phyloP scores from a whole-genome alignment of 2,797 vertebrate species.

The Epinephelus malabaricus region DNA sequence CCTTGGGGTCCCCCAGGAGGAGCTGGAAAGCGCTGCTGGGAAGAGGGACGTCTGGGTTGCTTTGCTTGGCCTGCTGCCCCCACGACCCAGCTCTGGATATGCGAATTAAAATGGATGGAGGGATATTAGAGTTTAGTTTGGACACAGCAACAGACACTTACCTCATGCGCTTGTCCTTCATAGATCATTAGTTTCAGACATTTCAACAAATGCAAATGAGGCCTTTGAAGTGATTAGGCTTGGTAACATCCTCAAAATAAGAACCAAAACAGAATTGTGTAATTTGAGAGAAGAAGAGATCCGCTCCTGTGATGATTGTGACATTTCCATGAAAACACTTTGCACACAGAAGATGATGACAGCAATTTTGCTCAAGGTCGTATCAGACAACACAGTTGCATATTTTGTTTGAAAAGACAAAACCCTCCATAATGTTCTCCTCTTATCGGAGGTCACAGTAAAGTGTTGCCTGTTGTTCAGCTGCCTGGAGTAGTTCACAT shows the following conservation, averaged over 20 bases:
- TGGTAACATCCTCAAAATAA: conserved; percentile 6
- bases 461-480: not conserved
- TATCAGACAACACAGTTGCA: not conserved
- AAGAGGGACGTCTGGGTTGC: too few species aligned
- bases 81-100: too few species aligned
- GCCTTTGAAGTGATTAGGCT: conserved; percentile 21
- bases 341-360: not conserved
- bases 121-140: too few species aligned
- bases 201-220: conserved; percentile 27
- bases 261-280: not conserved
- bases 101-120: too few species aligned
- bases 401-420: conserved; percentile 4
- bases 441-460: conserved; percentile 4
- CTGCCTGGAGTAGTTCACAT: not conserved
- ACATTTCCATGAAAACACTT: conserved; percentile 21
- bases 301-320: conserved; percentile 11
- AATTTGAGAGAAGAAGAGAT: not conserved
- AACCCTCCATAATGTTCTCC: not conserved
- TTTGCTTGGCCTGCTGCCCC: too few species aligned
- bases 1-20: too few species aligned
- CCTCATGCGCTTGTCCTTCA: not conserved
- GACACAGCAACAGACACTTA: too few species aligned
- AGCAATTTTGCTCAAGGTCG: not conserved
- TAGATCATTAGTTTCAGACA: conserved; percentile 6
- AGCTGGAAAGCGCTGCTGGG: too few species aligned